Evolutionary conservation across 2,888 invertebrate genomes (phyloP), one percentile per base, ranked within the genome.

Genomic region (Caenorhabditis sp.): DNA sequence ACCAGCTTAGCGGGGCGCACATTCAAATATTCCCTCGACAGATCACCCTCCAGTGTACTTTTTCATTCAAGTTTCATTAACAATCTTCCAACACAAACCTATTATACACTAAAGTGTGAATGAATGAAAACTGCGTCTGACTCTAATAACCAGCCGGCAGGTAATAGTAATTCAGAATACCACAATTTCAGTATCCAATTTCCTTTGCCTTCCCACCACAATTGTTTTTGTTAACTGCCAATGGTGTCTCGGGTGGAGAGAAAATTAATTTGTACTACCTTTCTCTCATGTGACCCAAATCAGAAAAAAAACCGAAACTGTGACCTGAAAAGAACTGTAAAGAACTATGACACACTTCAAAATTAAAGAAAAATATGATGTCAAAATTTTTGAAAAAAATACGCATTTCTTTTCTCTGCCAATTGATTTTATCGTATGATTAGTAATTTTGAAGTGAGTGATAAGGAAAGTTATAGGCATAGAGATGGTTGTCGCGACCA

Each of bases 391-490:
- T 26, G 8, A 24, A 35, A 69, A 66, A 69, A 77, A 77, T 69
- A 59, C 68, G 63, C 63, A 63, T 49, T 56, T 35, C 61, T 41
- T 49, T 51, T 49, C 66, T 35, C 16, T 31, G 49, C 63, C 68
- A 61, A 77, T 77, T 51, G 77, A 69, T 77, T 77, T 69, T 69
- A 77, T 69, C 69, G 69, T 63, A 49, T 77, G 77, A 77, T 77
- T 77, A 77, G 77, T 77, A 77, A 77, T 77, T 47, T 59, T 38
- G 22, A 19, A 68, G 24, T 16, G 38, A 68, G 56, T 54, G 79
- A 79, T 79, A 79, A 79, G 70, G 54, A 44, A 61, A 26, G 28
- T 31, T 56, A 56, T 58, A 79, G 63, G 79, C 70, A 72, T 79
- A 72, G 54, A 64, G 63, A 79, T 56, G 61, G 54, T 54, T 38